Base-by-base conservation (phyloP, 2,797 vertebrate species). In the Australoheros facetus region DNA sequence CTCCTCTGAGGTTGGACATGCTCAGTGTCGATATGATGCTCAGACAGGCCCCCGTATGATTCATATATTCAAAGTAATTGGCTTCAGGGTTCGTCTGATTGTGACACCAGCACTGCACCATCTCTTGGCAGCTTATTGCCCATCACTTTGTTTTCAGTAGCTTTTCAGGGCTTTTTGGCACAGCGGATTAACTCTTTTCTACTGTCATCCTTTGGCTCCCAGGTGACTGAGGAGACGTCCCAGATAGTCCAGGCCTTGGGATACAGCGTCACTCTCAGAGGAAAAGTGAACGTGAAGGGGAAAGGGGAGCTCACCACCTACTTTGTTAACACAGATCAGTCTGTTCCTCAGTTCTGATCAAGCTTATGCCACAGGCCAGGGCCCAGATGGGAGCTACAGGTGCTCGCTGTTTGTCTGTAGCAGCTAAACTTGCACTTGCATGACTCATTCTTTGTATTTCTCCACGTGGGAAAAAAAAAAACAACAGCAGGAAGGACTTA, bases 241-340 rank as follows among this genome's bases (percentile, higher is more conserved):
- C 77, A 88, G 78, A 93, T 96, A 17, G 92, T 97, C 7, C 90
- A 96, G 85, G 95, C 91, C 3, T 75, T 97, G 12, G 97, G 97
- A 3, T 97, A 96, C 54, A 78, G 80, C 1, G 92, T 96, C 87
- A 96, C 96, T 3, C 94, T 93, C 59, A 91, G 97, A 72, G 97
- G 97, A 10, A 79, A 95, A 2, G 89, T 98, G 89, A 95, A 94
- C 12, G 97, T 98, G 42, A 98, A 98, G 83, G 97, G 97, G 73
- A 98, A 98, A 94, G 97, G 97, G 17, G 91, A 98, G 51, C 96
- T 98, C 45, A 96, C 94, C 72, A 98, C 97, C 7, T 98, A 96
- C 83, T 98, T 96, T 56, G 92, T 98, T 45, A 95, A 96, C 85
- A 96, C 94, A 1, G 96, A 97, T 56, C 87, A 89, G 0, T 73